phyloP scores from a whole-genome alignment of 2,113 vertebrate species.

The Burhinus oedicnemus region DNA sequence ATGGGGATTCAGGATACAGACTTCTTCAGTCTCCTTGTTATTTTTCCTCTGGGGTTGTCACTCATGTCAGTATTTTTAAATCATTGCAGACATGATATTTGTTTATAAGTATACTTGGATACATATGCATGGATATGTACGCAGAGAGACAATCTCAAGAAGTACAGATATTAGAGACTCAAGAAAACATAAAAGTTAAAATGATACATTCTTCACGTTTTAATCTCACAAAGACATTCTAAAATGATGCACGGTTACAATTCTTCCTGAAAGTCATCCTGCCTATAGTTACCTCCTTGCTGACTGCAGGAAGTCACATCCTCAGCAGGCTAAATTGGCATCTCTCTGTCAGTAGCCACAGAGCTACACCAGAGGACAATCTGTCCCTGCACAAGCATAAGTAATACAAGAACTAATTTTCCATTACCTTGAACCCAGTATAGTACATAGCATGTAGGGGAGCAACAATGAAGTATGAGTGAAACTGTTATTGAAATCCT shows the following conservation, averaged over 20 bases:
- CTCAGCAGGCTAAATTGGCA: slow-evolving; percentile 17
- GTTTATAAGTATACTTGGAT: slow-evolving; percentile 16
- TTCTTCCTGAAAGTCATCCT: slow-evolving; percentile 33
- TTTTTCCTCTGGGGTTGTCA: slow-evolving; percentile 40
- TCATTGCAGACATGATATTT: not conserved
- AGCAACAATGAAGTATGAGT: not conserved
- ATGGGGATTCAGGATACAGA: not conserved
- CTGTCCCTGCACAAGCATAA: not conserved
- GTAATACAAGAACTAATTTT: slow-evolving; percentile 8
- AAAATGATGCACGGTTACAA: slow-evolving; percentile 2
- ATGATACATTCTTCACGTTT: slow-evolving; percentile 16
- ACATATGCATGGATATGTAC: not conserved
- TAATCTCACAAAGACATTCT: slow-evolving; percentile 16
- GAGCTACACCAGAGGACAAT: slow-evolving; percentile 17
- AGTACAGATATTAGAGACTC: not conserved
- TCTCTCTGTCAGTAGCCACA: not conserved
- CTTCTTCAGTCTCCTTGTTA: not conserved
- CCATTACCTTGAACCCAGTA: not conserved
- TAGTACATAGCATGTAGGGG: not conserved
- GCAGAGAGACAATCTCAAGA: not conserved
- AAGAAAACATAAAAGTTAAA: slow-evolving; percentile 20
- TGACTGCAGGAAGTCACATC: slow-evolving; percentile 36
- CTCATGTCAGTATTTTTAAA: slow-evolving; percentile 23
- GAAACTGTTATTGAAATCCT: not conserved
- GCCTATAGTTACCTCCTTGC: not conserved